phyloP scores from a whole-genome alignment of 92 coral and sea anemone genomes.

The Porites evermanni region DNA sequence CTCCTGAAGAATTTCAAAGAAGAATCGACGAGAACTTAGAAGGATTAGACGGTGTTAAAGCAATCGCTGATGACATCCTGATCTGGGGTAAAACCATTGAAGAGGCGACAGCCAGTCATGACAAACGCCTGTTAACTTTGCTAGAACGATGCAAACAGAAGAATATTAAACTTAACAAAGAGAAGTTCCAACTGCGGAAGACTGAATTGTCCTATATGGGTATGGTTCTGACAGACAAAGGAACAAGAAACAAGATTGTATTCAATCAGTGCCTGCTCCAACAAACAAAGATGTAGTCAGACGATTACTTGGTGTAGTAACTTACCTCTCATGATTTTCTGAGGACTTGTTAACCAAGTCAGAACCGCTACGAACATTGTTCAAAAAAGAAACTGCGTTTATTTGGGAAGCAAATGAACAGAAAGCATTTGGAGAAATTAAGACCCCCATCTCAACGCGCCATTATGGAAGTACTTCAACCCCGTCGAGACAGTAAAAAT shows the following conservation, averaged over 20 bases:
- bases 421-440: constrained; percentile 46
- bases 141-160: constrained; percentile 38
- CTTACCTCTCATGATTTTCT: constrained; percentile 35
- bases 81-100: constrained; percentile 21
- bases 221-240: constrained; percentile 31
- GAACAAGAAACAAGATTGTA: not conserved
- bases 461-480: constrained; percentile 43
- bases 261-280: too few relatives aligned
- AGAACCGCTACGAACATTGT: too few relatives aligned
- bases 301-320: constrained; percentile 3
- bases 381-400: too few relatives aligned
- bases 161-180: not conserved
- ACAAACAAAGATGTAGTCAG: too few relatives aligned
- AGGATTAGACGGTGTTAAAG: too few relatives aligned
- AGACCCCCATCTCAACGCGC: constrained; percentile 37
- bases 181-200: not conserved
- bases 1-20: too few relatives aligned
- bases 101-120: constrained; percentile 35
- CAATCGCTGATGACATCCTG: constrained; percentile 9
- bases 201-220: constrained; percentile 44
- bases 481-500: constrained; percentile 19
- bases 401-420: constrained; percentile 4
- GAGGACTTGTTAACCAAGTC: constrained; percentile 29
- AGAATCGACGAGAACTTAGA: too few relatives aligned
- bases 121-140: not conserved